A percentile compares a stretch with the other conserved stretches of the same genome.
phyloP scores from a whole-genome alignment of 1,140 invertebrate species.

The Lutraria rhynchaena region DNA sequence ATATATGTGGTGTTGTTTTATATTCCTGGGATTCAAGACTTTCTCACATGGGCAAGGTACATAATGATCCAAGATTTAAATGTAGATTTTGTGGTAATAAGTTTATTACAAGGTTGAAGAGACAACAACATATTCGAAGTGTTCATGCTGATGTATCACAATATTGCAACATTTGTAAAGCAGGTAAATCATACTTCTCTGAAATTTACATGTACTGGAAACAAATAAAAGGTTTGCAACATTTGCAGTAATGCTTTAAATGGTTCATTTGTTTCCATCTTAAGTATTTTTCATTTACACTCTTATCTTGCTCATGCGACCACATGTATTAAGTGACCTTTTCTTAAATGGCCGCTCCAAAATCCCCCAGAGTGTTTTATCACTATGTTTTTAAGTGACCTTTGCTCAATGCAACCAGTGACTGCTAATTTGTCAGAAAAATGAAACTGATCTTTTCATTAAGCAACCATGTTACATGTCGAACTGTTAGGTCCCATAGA shows the following conservation, averaged over 20 bases:
- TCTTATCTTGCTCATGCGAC: no score
- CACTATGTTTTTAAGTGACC: no score
- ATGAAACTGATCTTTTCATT: no score
- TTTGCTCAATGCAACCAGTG: no score
- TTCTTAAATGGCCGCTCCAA: no score
- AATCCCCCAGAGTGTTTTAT: no score
- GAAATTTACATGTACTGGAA: background rate
- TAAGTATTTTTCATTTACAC: background rate
- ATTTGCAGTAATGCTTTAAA: background rate
- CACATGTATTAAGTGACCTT: background rate
- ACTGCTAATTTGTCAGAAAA: no score
- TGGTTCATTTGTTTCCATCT: background rate
- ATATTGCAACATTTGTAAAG: constrained; percentile 29
- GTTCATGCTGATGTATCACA: constrained; percentile 11
- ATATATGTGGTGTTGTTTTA: constrained; percentile 35
- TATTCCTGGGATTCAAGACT: constrained; percentile 7
- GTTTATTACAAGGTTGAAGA: constrained; percentile 12
- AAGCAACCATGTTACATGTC: no score
- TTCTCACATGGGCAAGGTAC: constrained; percentile 37
- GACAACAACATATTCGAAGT: constrained; percentile 4
- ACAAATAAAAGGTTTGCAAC: background rate
- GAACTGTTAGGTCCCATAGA: no score
- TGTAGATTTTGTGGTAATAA: constrained; percentile 34
- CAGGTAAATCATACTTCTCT: background rate
- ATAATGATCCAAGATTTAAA: constrained; percentile 18